Conservation (phyloP, 2,797 vertebrate species). For the Lepilemur ruficaudatus region DNA sequence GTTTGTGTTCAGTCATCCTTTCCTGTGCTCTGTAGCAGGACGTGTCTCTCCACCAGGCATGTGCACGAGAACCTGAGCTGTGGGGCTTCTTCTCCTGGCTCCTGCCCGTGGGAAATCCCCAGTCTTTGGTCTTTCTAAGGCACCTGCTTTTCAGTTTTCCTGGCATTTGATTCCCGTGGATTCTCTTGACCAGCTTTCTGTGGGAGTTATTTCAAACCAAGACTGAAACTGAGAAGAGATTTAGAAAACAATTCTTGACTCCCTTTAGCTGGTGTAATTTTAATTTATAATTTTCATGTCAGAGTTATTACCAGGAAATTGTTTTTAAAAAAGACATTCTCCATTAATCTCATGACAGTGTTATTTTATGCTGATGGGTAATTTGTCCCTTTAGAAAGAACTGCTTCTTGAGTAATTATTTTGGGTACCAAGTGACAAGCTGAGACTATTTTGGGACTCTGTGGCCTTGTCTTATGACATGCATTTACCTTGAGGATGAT, state of each 20-base stretch:
- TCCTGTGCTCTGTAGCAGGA: neutral
- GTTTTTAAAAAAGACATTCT: constrained; percentile 30
- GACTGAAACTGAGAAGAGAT: constrained; percentile 19
- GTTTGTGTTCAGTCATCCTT: neutral
- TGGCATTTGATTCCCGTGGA: neutral
- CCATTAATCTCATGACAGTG: constrained; percentile 44
- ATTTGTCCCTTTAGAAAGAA: constrained; percentile 71
- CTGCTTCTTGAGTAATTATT: constrained; percentile 71
- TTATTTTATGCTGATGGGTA: constrained; percentile 68
- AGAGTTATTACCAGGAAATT: constrained; percentile 42
- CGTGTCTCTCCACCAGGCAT: neutral
- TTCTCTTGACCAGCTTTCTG: neutral
- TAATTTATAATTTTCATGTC: constrained; percentile 70
- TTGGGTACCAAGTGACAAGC: constrained; percentile 62
- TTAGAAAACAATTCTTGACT: constrained; percentile 47
- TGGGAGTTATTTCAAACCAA: constrained; percentile 13
- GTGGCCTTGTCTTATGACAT: constrained; percentile 60
- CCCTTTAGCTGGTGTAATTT: constrained; percentile 44
- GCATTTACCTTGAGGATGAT: constrained; percentile 55
- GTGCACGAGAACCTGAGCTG: neutral
- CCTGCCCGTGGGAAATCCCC: neutral
- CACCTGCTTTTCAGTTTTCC: neutral
- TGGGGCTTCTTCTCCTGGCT: neutral
- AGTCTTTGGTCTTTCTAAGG: neutral
- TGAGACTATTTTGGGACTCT: constrained; percentile 67